These are phyloP conservation scores for Rhyacophila evoluta DNA, from an alignment of 2,888 invertebrate species.

Conservation along the genomic window DNA sequence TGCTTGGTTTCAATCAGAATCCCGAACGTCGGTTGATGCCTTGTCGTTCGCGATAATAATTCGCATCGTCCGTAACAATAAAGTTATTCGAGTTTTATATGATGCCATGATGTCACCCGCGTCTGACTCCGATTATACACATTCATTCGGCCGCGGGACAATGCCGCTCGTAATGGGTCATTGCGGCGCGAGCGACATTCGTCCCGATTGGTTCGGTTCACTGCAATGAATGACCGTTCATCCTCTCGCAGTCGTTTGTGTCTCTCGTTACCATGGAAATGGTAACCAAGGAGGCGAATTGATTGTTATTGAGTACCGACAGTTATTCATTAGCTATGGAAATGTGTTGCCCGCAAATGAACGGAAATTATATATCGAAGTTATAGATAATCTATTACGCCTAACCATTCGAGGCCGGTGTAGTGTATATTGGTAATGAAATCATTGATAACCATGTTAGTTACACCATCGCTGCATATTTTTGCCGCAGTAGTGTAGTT, in stretches of 20 bases:
- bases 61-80: not conserved
- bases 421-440: too few relatives aligned
- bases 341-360: too few relatives aligned
- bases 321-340: too few relatives aligned
- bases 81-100: not conserved
- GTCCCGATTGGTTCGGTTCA: not conserved
- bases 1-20: not conserved
- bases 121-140: not conserved
- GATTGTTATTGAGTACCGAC: too few relatives aligned
- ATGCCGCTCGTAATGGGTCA: not conserved
- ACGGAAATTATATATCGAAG: too few relatives aligned
- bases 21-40: not conserved
- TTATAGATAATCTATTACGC: too few relatives aligned
- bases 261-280: too few relatives aligned
- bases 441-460: too few relatives aligned
- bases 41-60: not conserved
- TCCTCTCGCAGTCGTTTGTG: not conserved
- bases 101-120: not conserved
- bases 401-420: too few relatives aligned
- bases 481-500: too few relatives aligned
- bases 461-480: too few relatives aligned
- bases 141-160: not conserved
- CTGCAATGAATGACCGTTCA: not conserved
- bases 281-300: too few relatives aligned
- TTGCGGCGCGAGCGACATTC: not conserved